Evolutionary conservation across 2,113 vertebrate genomes (phyloP).

Genomic region (Scolopax mira): DNA sequence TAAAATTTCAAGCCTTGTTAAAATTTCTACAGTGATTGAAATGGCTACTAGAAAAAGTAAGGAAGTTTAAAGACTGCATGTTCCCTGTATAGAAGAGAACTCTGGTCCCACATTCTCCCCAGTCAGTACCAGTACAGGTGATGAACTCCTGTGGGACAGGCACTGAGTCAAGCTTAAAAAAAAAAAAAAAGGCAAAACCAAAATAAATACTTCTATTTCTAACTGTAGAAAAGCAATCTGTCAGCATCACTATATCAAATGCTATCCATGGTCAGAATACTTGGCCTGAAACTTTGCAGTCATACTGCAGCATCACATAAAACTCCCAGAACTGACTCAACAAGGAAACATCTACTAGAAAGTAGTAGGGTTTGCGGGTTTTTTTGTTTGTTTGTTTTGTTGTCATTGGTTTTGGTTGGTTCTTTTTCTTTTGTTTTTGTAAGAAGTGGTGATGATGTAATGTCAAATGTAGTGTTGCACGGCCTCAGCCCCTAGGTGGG

Average conservation of each 20-base stretch:
- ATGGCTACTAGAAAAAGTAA: background rate
- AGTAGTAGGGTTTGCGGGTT: rapidly evolving
- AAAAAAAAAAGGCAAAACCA: background rate
- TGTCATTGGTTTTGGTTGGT: background rate
- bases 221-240: background rate
- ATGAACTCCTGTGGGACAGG: background rate
- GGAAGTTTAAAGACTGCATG: background rate
- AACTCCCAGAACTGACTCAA: background rate
- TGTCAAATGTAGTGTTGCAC: background rate
- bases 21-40: background rate
- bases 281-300: background rate
- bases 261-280: background rate
- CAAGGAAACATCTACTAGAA: background rate
- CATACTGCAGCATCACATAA: background rate
- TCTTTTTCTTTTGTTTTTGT: background rate
- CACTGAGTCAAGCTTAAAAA: background rate
- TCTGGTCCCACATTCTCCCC: background rate
- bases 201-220: background rate
- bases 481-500: background rate
- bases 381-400: background rate
- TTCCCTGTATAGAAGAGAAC: background rate
- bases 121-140: background rate
- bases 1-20: background rate
- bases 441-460: background rate
- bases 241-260: background rate